Percentiles rank a stretch among this genome's conserved stretches.
Conservation (phyloP, 2,113 vertebrate species). For the Mustela nigripes region DNA sequence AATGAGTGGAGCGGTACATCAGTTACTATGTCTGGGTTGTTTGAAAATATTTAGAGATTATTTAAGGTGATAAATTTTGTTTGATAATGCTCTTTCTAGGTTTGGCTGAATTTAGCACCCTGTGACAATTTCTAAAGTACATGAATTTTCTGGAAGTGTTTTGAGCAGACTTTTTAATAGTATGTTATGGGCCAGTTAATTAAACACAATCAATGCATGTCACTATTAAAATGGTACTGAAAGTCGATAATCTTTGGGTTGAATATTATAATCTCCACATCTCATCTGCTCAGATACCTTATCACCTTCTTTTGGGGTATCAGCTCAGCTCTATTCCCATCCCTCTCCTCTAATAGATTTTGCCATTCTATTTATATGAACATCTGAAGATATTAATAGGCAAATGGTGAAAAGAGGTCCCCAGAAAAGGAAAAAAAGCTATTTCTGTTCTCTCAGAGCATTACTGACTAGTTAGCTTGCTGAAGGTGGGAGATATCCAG, state of each 20-base stretch:
- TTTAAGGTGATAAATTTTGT: constrained; percentile 13
- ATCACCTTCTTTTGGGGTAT: background rate
- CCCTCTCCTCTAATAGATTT: background rate
- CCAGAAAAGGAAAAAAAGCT: background rate
- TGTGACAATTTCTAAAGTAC: background rate
- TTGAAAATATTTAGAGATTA: constrained; percentile 62
- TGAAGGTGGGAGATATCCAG: background rate
- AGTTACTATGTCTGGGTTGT: background rate
- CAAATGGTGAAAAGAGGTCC: background rate
- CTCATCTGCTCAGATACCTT: background rate
- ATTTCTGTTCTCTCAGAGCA: background rate
- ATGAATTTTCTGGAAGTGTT: background rate
- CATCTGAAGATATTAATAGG: background rate
- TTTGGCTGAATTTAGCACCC: background rate
- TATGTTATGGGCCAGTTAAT: background rate
- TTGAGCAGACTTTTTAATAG: background rate
- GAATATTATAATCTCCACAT: background rate
- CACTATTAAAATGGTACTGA: background rate
- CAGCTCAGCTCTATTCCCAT: background rate
- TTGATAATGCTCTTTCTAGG: background rate
- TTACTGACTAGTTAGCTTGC: background rate
- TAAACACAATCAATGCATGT: background rate
- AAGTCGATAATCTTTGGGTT: background rate
- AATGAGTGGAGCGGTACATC: background rate
- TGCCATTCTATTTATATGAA: background rate